A percentile compares a stretch with the other conserved stretches of the same genome.
Conservation (phyloP, 1,140 invertebrate genomes). For the Maniola jurtina region DNA sequence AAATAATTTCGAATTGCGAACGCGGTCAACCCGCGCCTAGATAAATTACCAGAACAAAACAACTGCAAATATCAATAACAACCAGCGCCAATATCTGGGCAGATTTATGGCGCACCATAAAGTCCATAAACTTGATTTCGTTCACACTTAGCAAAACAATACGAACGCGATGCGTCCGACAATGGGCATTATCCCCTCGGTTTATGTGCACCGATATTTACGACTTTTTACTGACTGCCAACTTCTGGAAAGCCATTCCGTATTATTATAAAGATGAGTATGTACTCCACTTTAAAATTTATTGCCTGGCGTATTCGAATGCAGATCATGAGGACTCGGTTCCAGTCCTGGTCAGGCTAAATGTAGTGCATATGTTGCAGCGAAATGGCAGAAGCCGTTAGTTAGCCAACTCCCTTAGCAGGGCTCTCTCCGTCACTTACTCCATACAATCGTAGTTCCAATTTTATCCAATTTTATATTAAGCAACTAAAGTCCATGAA, state of each 20-base stretch:
- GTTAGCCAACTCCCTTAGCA: too few relatives aligned
- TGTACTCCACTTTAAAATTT: too few relatives aligned
- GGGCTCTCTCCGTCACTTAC: too few relatives aligned
- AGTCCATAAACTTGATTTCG: slow-evolving; percentile 34
- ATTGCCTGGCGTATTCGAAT: too few relatives aligned
- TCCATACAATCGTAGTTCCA: too few relatives aligned
- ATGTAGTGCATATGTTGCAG: too few relatives aligned
- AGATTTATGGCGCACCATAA: slow-evolving; percentile 28
- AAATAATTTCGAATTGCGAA: too few relatives aligned
- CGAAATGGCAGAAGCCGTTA: too few relatives aligned
- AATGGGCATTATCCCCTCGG: slow-evolving; percentile 25
- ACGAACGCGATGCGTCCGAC: slow-evolving; percentile 21
- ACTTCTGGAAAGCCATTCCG: slow-evolving; percentile 12
- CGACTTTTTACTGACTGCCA: slow-evolving; percentile 21
- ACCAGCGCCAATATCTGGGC: slow-evolving; percentile 15
- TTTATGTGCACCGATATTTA: slow-evolving; percentile 23
- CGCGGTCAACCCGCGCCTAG: background rate
- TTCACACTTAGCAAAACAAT: slow-evolving; percentile 34
- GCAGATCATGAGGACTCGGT: too few relatives aligned
- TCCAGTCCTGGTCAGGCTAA: too few relatives aligned
- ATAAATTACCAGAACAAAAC: slow-evolving; percentile 18
- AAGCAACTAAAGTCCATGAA: too few relatives aligned
- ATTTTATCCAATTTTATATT: too few relatives aligned
- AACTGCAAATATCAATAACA: slow-evolving; percentile 26
- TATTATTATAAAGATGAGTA: slow-evolving; percentile 6